Evolutionary conservation across 2,113 vertebrate species (phyloP).

Genomic region (Gobio gobio): DNA sequence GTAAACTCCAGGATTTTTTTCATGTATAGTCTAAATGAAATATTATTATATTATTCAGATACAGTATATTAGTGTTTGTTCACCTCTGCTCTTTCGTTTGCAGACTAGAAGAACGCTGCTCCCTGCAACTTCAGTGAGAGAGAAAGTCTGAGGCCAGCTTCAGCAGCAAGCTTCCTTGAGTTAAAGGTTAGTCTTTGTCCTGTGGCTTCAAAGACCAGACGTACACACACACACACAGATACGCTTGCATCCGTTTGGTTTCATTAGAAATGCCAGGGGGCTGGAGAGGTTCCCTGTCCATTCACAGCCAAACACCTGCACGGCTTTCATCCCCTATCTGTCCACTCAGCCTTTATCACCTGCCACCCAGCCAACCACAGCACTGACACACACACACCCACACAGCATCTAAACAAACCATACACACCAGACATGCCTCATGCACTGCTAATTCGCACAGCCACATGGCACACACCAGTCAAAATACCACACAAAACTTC

Average conservation of each 20-base stretch:
- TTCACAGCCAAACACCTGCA: constrained; percentile 54
- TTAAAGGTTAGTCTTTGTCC: constrained; percentile 68
- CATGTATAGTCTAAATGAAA: background rate
- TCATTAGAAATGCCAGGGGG: constrained; percentile 60
- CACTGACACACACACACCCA: background rate
- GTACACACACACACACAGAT: constrained; percentile 38
- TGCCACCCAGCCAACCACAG: constrained; percentile 38
- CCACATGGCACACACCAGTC: background rate
- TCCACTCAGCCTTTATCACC: constrained; percentile 40
- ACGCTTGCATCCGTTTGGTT: constrained; percentile 29
- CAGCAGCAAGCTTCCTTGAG: constrained; percentile 46
- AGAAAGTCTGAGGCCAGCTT: constrained; percentile 44
- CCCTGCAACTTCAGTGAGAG: constrained; percentile 41
- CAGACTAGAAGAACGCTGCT: constrained; percentile 51
- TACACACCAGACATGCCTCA: constrained; percentile 17
- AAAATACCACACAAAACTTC: background rate
- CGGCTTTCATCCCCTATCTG: constrained; percentile 55
- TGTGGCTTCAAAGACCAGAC: constrained; percentile 44
- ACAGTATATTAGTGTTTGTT: background rate
- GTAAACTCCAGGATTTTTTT: background rate
- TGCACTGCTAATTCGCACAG: background rate
- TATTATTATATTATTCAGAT: background rate
- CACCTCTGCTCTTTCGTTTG: constrained; percentile 57
- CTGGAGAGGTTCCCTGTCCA: constrained; percentile 46
- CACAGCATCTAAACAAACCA: constrained; percentile 21